A percentile compares a stretch with the other conserved stretches of the same genome.
Conservation (phyloP, 1,140 invertebrate species). For the Ylistrum balloti region DNA sequence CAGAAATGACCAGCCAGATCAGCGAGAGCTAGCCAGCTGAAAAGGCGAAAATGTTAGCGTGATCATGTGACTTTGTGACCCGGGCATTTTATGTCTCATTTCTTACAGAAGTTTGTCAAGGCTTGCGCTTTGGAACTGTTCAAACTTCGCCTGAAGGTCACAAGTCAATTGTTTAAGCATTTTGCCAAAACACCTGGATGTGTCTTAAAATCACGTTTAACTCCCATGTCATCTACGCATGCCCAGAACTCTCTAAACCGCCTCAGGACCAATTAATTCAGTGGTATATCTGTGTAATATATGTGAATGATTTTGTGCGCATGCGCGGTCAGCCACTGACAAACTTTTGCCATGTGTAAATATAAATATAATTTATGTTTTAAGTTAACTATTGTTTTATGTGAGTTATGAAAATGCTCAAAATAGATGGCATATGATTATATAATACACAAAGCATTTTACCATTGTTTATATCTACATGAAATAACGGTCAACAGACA, state of each 20-base stretch:
- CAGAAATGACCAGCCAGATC: not conserved
- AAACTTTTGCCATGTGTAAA: conserved; percentile 39
- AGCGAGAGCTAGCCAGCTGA: conserved; percentile 30
- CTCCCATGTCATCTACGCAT: not conserved
- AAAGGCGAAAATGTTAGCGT: conserved; percentile 30
- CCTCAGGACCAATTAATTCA: conserved; percentile 25
- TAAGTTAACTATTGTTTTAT: conserved; percentile 29
- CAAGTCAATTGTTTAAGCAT: not conserved
- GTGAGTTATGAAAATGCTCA: conserved; percentile 29
- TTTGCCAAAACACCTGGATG: conserved; percentile 29
- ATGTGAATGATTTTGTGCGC: conserved; percentile 27
- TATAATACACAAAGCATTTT: conserved; percentile 40
- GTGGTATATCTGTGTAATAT: conserved; percentile 12
- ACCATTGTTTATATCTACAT: conserved; percentile 36
- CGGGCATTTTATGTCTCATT: not conserved
- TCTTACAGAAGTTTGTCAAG: conserved; percentile 17
- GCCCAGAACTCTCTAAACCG: conserved; percentile 36
- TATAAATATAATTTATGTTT: conserved; percentile 31
- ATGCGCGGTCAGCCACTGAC: conserved; percentile 30
- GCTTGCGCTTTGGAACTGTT: conserved; percentile 25
- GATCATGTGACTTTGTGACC: conserved; percentile 2
- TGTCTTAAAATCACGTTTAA: conserved; percentile 35
- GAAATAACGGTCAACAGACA: not conserved
- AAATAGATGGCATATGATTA: conserved; percentile 39
- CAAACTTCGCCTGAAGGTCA: conserved; percentile 32